Percentiles rank a stretch among this genome's conserved stretches.
phyloP scores from a whole-genome alignment of 2,797 vertebrate species.

The Prunella strophiata region DNA sequence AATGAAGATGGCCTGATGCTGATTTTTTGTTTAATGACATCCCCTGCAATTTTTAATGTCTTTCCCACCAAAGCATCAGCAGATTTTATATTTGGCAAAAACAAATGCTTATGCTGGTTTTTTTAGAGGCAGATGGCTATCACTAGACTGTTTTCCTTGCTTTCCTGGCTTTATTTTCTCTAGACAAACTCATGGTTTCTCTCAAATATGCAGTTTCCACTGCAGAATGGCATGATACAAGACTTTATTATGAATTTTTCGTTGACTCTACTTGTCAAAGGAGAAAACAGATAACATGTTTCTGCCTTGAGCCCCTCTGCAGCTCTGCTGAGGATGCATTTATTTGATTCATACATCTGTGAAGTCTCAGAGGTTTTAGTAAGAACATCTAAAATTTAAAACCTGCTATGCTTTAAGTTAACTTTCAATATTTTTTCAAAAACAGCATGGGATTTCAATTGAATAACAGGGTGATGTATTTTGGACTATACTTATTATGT shows the following conservation, averaged over 20 bases:
- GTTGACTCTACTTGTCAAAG: not conserved
- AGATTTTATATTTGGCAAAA: not conserved
- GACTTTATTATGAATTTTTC: not conserved
- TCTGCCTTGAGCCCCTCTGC: not conserved
- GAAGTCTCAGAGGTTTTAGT: not conserved
- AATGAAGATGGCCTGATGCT: not conserved
- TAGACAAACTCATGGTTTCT: not conserved
- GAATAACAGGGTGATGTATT: slow-evolving; percentile 2
- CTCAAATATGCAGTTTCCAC: not conserved
- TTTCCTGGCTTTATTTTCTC: not conserved
- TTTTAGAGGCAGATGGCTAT: not conserved
- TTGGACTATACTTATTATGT: not conserved
- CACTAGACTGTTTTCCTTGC: not conserved
- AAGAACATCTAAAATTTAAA: slow-evolving; percentile 6
- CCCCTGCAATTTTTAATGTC: not conserved
- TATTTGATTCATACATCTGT: not conserved
- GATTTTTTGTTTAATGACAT: not conserved
- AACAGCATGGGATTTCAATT: not conserved
- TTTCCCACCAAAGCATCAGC: not conserved
- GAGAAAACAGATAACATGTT: not conserved
- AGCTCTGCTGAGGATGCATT: not conserved
- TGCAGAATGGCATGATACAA: not conserved
- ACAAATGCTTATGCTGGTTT: not conserved
- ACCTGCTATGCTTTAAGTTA: not conserved
- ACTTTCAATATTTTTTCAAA: slow-evolving; percentile 27